phyloP scores from a whole-genome alignment of 2,113 vertebrate species.

The Phaetusa simplex region DNA sequence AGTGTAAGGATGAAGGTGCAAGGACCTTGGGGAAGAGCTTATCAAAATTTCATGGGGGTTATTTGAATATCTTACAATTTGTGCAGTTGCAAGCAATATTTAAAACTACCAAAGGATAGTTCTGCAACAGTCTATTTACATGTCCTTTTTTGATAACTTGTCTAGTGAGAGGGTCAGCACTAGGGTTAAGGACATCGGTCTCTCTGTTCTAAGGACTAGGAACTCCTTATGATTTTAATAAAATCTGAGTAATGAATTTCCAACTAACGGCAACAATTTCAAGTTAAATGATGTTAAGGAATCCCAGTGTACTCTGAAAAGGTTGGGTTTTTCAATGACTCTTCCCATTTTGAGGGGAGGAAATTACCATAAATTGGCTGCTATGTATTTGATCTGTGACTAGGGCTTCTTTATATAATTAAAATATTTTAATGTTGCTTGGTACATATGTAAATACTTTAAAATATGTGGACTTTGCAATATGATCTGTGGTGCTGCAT shows the following conservation, averaged over 20 bases:
- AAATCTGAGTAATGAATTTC: not conserved
- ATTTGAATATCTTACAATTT: constrained; percentile 56
- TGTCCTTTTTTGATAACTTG: constrained; percentile 9
- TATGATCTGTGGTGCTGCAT: not conserved
- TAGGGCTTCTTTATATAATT: not conserved
- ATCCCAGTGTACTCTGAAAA: not conserved
- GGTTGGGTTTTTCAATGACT: not conserved
- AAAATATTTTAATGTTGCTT: not conserved
- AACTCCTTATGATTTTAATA: not conserved
- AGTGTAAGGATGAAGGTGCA: constrained; percentile 65
- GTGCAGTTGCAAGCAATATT: constrained; percentile 47
- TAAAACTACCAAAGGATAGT: constrained; percentile 24
- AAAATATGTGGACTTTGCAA: not conserved
- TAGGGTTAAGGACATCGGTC: constrained; percentile 3
- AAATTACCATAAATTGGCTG: not conserved
- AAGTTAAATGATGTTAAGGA: not conserved
- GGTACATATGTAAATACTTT: not conserved
- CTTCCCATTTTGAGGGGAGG: not conserved
- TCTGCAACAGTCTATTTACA: constrained; percentile 14
- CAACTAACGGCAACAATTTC: not conserved
- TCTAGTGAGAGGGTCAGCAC: not conserved
- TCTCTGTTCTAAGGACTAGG: not conserved
- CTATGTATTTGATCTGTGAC: not conserved
- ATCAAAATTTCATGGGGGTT: constrained; percentile 65
- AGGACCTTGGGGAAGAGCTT: constrained; percentile 71